Conservation (phyloP, 2,113 vertebrate species). For the Cricetomys ansorgei region DNA sequence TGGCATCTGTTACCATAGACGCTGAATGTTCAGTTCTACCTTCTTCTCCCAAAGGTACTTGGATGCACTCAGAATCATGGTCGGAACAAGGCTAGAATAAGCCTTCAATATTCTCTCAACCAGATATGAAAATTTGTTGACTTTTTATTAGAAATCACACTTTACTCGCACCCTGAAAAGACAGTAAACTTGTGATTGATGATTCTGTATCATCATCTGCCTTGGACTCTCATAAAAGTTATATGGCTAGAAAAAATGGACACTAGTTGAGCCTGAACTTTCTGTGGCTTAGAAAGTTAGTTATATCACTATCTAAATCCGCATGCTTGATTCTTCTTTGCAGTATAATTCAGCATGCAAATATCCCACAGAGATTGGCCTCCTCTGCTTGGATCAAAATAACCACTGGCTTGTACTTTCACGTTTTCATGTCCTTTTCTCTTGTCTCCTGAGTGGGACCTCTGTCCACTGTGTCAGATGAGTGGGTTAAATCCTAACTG, state of each 20-base stretch:
- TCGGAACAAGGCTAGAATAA: neutral
- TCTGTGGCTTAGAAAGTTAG: conserved; percentile 45
- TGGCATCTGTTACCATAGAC: conserved; percentile 50
- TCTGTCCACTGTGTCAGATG: neutral
- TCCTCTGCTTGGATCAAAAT: conserved; percentile 51
- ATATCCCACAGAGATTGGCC: neutral
- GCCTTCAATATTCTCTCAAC: neutral
- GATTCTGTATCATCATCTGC: neutral
- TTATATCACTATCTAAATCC: conserved; percentile 47
- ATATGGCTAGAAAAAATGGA: neutral
- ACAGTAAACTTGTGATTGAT: neutral
- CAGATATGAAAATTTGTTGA: neutral
- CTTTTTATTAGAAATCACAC: conserved; percentile 16
- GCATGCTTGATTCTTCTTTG: conserved; percentile 28
- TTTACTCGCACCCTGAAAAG: neutral
- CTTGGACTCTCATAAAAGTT: neutral
- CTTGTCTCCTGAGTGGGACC: conserved; percentile 51
- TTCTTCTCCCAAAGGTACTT: neutral
- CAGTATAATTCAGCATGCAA: conserved; percentile 56
- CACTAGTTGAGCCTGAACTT: conserved; percentile 36
- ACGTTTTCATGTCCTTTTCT: conserved; percentile 30
- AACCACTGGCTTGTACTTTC: conserved; percentile 50
- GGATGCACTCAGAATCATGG: neutral
- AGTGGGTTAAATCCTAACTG: conserved; percentile 32
- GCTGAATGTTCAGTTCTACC: conserved; percentile 34